Conservation (phyloP, 2,797 vertebrate species). For the Acestrorhynchus altus region DNA sequence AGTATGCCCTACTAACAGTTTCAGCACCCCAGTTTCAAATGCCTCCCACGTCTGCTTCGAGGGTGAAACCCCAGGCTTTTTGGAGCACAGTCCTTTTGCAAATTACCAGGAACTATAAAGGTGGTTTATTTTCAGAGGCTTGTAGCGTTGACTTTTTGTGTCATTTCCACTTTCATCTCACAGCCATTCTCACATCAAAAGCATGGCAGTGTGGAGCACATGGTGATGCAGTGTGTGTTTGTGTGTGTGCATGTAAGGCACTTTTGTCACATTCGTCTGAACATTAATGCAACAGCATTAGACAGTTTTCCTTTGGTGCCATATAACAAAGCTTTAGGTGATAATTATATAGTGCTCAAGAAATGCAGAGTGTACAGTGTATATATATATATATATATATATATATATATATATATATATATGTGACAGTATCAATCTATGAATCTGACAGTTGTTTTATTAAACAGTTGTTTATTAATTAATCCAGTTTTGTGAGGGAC, state of each 20-base stretch:
- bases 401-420: neutral
- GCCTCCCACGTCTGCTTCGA: neutral
- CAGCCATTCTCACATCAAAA: conserved; percentile 8
- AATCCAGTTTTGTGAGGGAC: neutral
- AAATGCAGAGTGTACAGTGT: neutral
- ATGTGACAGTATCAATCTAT: no score
- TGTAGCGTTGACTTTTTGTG: neutral
- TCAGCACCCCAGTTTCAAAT: neutral
- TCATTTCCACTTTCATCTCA: conserved; percentile 32
- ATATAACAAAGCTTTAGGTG: neutral
- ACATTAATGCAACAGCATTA: conserved; percentile 8
- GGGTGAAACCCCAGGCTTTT: neutral
- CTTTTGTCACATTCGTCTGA: conserved; percentile 4
- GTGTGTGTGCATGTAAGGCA: conserved; percentile 12
- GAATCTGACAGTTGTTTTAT: no score
- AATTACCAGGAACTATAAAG: conserved; percentile 48
- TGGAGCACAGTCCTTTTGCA: conserved; percentile 47
- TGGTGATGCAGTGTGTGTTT: neutral
- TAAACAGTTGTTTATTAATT: no score
- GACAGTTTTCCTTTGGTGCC: neutral
- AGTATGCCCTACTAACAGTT: neutral
- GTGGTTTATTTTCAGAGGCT: conserved; percentile 5
- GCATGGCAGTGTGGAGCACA: neutral
- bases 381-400: neutral
- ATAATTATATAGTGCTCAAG: neutral